phyloP scores from a whole-genome alignment of 2,113 vertebrate species.

The Trichomycterus rosablanca region DNA sequence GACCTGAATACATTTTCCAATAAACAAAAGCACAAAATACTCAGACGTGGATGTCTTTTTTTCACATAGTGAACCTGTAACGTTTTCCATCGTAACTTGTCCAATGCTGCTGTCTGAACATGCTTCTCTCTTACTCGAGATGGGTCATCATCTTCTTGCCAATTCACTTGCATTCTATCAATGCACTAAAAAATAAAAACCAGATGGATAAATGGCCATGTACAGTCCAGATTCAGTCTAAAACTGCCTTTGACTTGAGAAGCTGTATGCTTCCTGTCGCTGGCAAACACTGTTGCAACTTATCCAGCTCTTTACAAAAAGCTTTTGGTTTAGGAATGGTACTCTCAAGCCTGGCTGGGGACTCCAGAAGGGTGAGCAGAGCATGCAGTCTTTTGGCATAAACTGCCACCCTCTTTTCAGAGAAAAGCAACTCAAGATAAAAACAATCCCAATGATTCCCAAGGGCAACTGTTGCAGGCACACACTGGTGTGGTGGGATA shows the following conservation, averaged over 20 bases:
- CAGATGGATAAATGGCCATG: constrained; percentile 17
- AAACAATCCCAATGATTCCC: constrained; percentile 63
- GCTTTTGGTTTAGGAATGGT: constrained; percentile 42
- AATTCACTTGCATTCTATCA: constrained; percentile 16
- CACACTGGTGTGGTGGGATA: constrained; percentile 92
- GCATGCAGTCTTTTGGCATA: constrained; percentile 75
- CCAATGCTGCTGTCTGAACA: neutral
- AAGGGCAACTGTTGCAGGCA: constrained; percentile 94
- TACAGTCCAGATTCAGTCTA: constrained; percentile 32
- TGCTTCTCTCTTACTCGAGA: constrained; percentile 5
- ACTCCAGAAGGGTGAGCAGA: constrained; percentile 18
- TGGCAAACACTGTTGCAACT: constrained; percentile 42
- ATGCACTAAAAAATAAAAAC: constrained; percentile 7
- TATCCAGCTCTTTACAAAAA: constrained; percentile 37
- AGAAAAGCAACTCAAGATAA: constrained; percentile 53
- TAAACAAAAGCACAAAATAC: constrained; percentile 59
- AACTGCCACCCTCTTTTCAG: constrained; percentile 40
- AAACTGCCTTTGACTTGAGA: constrained; percentile 13
- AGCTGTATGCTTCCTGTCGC: constrained; percentile 10
- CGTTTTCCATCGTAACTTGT: constrained; percentile 68
- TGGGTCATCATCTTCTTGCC: constrained; percentile 3
- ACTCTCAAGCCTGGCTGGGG: constrained; percentile 37
- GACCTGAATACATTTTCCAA: constrained; percentile 76
- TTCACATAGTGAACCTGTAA: constrained; percentile 75
- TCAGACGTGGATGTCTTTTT: constrained; percentile 56